Base-by-base conservation (phyloP, 37 sponge, comb jelly and placozoan species). In the Hormiphora californensis region DNA sequence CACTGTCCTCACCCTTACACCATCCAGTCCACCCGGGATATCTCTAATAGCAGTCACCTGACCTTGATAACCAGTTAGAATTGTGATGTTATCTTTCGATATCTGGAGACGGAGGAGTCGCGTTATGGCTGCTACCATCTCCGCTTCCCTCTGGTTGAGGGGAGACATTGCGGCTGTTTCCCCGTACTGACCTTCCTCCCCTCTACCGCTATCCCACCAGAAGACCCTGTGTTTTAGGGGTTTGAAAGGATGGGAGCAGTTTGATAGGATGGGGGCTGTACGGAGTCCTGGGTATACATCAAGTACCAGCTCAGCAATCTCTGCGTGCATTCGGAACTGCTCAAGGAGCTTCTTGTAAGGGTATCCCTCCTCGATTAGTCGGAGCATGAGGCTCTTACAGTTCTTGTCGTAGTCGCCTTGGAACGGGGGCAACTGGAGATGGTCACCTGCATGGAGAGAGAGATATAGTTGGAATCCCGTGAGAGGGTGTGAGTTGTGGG, bases 251-350 rank as follows among this genome's bases (percentile, higher is more conserved):
- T 36, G 37, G 1, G 9, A 5, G 7, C 37, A 15, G 5, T 3
- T 2, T 3, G 67, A 15, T 7, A 38, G 67, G 28, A 15, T 28
- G 11, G 37, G 36, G 9, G 8, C 17, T 41, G 81, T 73, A 25
- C 17, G 46, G 27, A 73, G 81, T 21, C 43, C 81, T 3, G 81
- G 25, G 38, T 73, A 73, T n/a, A 36, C 21, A 1, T 37, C 81
- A 1, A 23, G 21, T 23, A 73, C 39, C 39, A 73, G 81, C 28
- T 37, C 44, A 3, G 81, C 81, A 43, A 73, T 73, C 8, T 27
- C 81, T 1, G 81, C 46, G 0, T n/a, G 12, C 81, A 73, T 73
- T 11, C 81, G 43, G 81, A 73, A 73, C 81, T 73, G 81, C 43
- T 41, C 23, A 22, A 19, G 40, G 8, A 73, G 81, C 27, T 33